phyloP scores from a whole-genome alignment of 1,140 invertebrate species.

The Zaprionus ornatus region DNA sequence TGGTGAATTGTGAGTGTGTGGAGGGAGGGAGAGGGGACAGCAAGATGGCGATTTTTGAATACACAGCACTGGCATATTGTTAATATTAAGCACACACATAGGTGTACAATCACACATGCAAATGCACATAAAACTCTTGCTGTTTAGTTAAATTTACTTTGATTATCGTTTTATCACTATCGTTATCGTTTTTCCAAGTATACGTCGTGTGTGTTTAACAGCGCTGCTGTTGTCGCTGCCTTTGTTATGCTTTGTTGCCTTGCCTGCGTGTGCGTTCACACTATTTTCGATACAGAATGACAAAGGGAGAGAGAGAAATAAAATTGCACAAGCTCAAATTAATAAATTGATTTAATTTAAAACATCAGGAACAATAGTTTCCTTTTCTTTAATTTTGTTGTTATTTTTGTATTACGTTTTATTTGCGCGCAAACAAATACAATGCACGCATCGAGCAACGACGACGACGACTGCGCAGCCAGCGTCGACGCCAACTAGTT shows the following conservation, averaged over 20 bases:
- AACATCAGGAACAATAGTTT: background rate
- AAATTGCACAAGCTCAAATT: background rate
- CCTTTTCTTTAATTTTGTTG: background rate
- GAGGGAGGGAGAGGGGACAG: background rate
- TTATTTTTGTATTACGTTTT: background rate
- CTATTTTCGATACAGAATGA: constrained; percentile 1
- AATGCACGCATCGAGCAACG: constrained; percentile 7
- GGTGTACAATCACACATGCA: no score
- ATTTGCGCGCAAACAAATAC: background rate
- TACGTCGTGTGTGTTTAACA: background rate
- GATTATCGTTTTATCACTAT: constrained; percentile 53
- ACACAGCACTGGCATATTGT: background rate
- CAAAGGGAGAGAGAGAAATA: background rate
- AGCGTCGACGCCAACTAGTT: constrained; percentile 47
- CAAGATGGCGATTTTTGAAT: background rate
- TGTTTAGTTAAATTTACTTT: constrained; percentile 48
- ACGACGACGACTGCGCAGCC: constrained; percentile 22
- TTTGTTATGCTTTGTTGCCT: constrained; percentile 50
- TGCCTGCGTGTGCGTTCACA: constrained; percentile 1
- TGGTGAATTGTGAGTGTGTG: background rate
- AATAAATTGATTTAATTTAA: background rate
- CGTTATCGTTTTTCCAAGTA: constrained; percentile 15
- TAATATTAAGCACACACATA: background rate
- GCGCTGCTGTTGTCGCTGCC: background rate
- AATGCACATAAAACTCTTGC: background rate